phyloP scores from a whole-genome alignment of 2,113 vertebrate genomes.

The Platysternon megacephalum region DNA sequence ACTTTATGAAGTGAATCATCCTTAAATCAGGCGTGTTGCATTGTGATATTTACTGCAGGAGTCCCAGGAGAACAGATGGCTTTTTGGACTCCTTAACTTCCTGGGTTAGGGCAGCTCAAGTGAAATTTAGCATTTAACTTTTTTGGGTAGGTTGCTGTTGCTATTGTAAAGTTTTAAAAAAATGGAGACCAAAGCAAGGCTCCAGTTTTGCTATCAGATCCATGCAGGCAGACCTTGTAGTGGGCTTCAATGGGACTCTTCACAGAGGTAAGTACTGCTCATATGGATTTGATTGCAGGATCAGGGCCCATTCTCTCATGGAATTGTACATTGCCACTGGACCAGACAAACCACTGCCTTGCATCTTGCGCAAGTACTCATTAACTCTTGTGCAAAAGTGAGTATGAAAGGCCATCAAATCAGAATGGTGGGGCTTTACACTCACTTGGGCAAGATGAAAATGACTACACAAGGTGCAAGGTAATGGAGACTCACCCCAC shows the following conservation, averaged over 20 bases:
- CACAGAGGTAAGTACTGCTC: background rate
- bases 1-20: background rate
- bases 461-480: background rate
- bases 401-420: background rate
- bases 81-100: background rate
- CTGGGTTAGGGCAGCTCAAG: background rate
- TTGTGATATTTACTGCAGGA: background rate
- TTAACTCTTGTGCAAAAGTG: background rate
- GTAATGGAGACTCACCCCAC: background rate
- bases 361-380: background rate
- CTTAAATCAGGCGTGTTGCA: background rate
- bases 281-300: background rate
- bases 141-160: background rate
- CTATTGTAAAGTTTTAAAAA: background rate
- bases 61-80: background rate
- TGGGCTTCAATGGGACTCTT: background rate
- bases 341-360: background rate
- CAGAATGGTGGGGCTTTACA: background rate
- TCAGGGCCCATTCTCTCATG: background rate
- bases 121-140: background rate
- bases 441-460: background rate
- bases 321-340: accelerated
- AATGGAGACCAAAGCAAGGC: background rate
- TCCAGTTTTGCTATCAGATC: background rate
- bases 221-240: background rate